phyloP scores from a whole-genome alignment of 2,113 vertebrate genomes.

The Myrmecophaga tridactyla region DNA sequence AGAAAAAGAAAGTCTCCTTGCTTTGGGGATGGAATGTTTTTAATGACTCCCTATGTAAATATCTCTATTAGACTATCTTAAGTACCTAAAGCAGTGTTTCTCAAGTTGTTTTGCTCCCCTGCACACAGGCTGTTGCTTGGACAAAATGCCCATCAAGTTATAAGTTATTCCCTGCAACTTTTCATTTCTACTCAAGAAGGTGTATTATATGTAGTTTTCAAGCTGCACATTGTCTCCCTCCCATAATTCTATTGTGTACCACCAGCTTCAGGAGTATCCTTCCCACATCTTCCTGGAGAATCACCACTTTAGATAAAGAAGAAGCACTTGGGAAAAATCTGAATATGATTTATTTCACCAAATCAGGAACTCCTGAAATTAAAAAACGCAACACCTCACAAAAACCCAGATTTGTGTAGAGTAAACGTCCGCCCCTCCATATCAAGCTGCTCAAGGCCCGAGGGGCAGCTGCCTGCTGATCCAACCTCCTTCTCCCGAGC shows the following conservation, averaged over 20 bases:
- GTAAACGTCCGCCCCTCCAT: neutral
- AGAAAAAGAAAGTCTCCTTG: neutral
- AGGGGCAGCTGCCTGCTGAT: slow-evolving; percentile 26
- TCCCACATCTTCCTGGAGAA: neutral
- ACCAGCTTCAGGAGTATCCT: neutral
- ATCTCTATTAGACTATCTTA: neutral
- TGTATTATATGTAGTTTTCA: neutral
- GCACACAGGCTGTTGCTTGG: neutral
- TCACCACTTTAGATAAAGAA: neutral
- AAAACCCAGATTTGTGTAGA: slow-evolving; percentile 22
- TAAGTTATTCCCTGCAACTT: neutral
- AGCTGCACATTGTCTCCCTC: neutral
- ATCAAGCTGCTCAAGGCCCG: slow-evolving; percentile 33
- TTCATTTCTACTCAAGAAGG: neutral
- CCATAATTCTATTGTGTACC: neutral
- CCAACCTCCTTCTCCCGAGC: neutral
- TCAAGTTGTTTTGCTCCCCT: neutral
- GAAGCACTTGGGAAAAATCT: slow-evolving; percentile 7
- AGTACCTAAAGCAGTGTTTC: neutral
- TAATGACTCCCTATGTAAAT: neutral
- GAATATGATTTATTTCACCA: neutral
- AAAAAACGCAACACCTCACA: neutral
- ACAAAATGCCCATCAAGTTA: neutral
- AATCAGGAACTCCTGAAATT: slow-evolving; percentile 38
- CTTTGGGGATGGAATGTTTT: neutral